These are phyloP conservation scores for Sparidentex hasta DNA, from an alignment of 2,797 vertebrate genomes.

Conservation along the genomic window DNA sequence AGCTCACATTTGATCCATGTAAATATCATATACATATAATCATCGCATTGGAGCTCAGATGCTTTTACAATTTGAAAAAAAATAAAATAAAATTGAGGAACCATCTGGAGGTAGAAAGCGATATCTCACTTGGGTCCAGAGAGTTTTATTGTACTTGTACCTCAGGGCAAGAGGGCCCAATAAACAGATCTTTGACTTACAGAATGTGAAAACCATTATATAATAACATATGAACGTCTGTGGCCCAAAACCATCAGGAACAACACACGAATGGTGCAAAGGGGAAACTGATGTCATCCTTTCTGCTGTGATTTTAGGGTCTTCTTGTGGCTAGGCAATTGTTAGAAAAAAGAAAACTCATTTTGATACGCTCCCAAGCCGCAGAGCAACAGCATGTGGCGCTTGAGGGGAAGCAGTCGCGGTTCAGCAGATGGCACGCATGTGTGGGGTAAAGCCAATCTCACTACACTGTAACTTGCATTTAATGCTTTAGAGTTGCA, in stretches of 20 bases:
- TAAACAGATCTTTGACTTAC: constrained; percentile 25
- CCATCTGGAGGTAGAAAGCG: constrained; percentile 27
- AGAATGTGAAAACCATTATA: constrained; percentile 48
- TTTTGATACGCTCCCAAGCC: constrained; percentile 3
- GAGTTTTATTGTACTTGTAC: not conserved
- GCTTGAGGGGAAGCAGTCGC: not conserved
- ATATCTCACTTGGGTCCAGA: not conserved
- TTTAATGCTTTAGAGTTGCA: not conserved
- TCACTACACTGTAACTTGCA: constrained; percentile 2
- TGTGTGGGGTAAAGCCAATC: constrained; percentile 18
- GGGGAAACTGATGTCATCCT: constrained; percentile 14
- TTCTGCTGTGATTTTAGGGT: not conserved
- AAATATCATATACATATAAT: constrained; percentile 3
- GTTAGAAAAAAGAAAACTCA: not conserved
- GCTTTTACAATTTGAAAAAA: constrained; percentile 5
- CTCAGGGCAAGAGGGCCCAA: constrained; percentile 2
- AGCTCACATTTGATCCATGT: constrained; percentile 20
- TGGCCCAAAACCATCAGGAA: constrained; percentile 1
- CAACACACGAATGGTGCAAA: constrained; percentile 1
- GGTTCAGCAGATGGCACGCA: constrained; percentile 27
- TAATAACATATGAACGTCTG: constrained; percentile 31
- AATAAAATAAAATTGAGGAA: not conserved
- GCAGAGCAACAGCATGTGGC: not conserved
- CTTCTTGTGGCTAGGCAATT: not conserved
- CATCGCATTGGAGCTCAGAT: not conserved